Base-by-base conservation (phyloP, 2,113 vertebrate species). In the Elgaria multicarinata region DNA sequence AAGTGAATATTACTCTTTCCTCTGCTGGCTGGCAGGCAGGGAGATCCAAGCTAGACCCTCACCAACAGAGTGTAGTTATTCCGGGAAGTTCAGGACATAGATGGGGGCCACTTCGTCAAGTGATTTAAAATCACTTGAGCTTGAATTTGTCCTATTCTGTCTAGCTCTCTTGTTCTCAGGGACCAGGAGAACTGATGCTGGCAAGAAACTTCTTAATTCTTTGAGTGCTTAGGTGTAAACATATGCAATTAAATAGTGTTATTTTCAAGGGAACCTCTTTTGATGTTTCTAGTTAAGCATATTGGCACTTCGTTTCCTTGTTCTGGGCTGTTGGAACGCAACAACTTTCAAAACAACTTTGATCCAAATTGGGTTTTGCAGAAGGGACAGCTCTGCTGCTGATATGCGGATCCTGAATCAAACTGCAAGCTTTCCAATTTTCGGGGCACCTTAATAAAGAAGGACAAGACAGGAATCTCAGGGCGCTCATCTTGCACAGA, bases 211-310 rank as follows among this genome's bases (percentile, higher is more conserved):
- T 75, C n/a, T 58, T 39, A 74, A 74, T 74, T 91, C 24, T 89
- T 88, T 72, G 64, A 83, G 90, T 87, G 86, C 90, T 80, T 91
- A 92, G 87, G 0, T 0, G 16, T 66, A 86, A 90, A 88, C 55
- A 86, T 88, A 93, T 92, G 14, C 92, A 93, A 91, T 94, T 94
- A 95, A 85, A 93, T 90, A 88, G 91, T 92, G 85, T 28, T 92
- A 83, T 91, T 94, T 93, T 91, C 92, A 95, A 94, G 92, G 89
- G 79, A 90, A 90, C 75, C 88, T 86, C 94, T 88, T 46, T 85
- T 86, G 94, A 69, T 0, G 0, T 66, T 89, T 87, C 84, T 81
- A 88, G 86, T 87, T 91, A 86, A 84, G 76, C 18, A 0, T 0
- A 82, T 0, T 0, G 28, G 66, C 0, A 3, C 66, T 66, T 80